Percentiles rank a stretch among this genome's conserved stretches.
Conservation (phyloP, 1,140 invertebrate species). For the Aphis craccivora region DNA sequence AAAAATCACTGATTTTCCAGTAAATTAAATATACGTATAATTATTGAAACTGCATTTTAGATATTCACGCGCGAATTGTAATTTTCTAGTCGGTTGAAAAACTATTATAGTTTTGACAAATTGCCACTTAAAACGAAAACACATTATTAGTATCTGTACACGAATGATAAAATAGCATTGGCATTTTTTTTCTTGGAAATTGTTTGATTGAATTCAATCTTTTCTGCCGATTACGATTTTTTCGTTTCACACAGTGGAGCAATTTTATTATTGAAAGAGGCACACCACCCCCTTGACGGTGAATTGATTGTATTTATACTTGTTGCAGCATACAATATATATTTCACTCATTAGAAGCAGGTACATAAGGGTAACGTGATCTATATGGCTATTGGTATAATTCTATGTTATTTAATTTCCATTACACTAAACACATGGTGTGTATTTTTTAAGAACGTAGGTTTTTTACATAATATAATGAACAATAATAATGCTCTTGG, state of each 20-base stretch:
- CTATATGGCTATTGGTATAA: background rate
- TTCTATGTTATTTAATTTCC: background rate
- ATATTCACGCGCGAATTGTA: background rate
- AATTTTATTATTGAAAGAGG: background rate
- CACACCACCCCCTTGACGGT: background rate
- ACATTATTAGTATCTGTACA: background rate
- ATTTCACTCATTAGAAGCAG: background rate
- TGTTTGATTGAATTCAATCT: background rate
- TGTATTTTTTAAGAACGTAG: background rate
- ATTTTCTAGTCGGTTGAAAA: background rate
- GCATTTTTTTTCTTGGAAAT: background rate
- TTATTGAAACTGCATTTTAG: background rate
- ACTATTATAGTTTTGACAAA: background rate
- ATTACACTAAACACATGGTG: background rate
- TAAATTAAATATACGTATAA: background rate
- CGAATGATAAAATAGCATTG: background rate
- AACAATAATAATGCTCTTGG: background rate
- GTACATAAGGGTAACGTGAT: background rate
- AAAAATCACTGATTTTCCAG: background rate
- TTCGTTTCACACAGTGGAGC: background rate
- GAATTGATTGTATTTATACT: background rate
- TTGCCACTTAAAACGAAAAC: background rate
- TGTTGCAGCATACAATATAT: background rate
- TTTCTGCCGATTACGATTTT: background rate
- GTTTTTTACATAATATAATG: too few relatives aligned